Evolutionary conservation across 2,888 invertebrate species (phyloP), one percentile per base, ranked within the genome.

Genomic region (Falcaria lacertinaria): DNA sequence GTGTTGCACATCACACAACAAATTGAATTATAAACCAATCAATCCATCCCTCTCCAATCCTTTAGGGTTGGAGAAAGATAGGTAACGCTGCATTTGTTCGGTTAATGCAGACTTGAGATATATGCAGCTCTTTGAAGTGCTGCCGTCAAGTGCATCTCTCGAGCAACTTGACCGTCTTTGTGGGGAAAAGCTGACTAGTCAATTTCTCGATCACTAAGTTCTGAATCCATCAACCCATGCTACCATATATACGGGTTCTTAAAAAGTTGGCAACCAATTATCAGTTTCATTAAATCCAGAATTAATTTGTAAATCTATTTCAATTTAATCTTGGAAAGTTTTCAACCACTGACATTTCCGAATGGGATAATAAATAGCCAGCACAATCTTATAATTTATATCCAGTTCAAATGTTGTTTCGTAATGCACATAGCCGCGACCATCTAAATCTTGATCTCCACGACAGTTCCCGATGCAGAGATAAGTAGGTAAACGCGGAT

Each of bases 151-250:
- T 54, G 61, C 60, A 54, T 50, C 77, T 72, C 85, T 83, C 63
- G 64, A 76, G 64, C 64, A 70, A 81, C 88, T 88, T 85, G 86
- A 86, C 83, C 80, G 87, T 77, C 72, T 81, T 80, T 71, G 62
- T 61, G 54, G 64, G 64, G 61, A 64, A 72, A 73, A 74, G 80
- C 80, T 51, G 28, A 28, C 28, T 61, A 69, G 60, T 80, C 73
- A 58, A 73, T 28, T 28, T 28, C 11, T 11, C 28, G 28, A 7
- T 28, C 28, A 7, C 80, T 70, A 56, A 71, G 77, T 77, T 61
- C 42, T 54, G 50, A 15, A 16, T 41, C 44, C 38, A 46, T 45
- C 46, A 48, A 43, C 43, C 52, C 3, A 19, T 19, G 2, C 19
- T 19, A 19, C 2, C 2, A 19, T 5, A 19, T 5, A 5, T 4